Evolutionary conservation across 2,888 invertebrate species (phyloP), one percentile per base, ranked within the genome.

Genomic region (Deladenus siricidicola): DNA sequence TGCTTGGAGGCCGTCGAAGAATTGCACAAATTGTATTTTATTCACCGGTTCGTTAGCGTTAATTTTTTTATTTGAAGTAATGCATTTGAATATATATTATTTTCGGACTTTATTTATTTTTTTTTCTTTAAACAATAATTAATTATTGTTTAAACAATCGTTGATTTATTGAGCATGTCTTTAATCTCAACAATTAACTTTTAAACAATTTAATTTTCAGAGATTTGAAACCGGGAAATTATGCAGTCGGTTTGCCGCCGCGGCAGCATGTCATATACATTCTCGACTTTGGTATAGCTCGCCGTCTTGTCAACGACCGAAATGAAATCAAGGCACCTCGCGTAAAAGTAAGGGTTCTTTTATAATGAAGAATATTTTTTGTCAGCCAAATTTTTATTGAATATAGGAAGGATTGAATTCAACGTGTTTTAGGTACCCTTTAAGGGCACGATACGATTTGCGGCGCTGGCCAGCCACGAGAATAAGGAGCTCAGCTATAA

Each of bases 1-100:
- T 73, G 71, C 51, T 62, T 75, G 21, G 73, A 74, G 59, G 74
- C 75, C 1, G 63, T 68, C n/a, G 69, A 75, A 52, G 73, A 75
- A 44, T 59, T 75, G 6, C 75, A 75, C 61, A 70, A 70, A 43
- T 45, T 66, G 39, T 71, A 70, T n/a, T 75, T 70, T 63, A 70
- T 75, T 47, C 75, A 74, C 62, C 67, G 74, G 51, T 50, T 50
- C 6, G 28, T 50, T 23, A 19, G 48, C 19, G 8, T 10, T 47
- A 19, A n/a, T n/a, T n/a, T n/a, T n/a, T n/a, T n/a, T n/a, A n/a
- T n/a, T n/a, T n/a, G n/a, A n/a, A n/a, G n/a, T n/a, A n/a, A n/a
- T n/a, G n/a, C n/a, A n/a, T n/a, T n/a, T n/a, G n/a, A n/a, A n/a
- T n/a, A n/a, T n/a, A n/a, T n/a, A n/a, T n/a, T n/a, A n/a, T n/a